Conservation (phyloP, 2,113 vertebrate genomes). For the Cynocephalus volans region DNA sequence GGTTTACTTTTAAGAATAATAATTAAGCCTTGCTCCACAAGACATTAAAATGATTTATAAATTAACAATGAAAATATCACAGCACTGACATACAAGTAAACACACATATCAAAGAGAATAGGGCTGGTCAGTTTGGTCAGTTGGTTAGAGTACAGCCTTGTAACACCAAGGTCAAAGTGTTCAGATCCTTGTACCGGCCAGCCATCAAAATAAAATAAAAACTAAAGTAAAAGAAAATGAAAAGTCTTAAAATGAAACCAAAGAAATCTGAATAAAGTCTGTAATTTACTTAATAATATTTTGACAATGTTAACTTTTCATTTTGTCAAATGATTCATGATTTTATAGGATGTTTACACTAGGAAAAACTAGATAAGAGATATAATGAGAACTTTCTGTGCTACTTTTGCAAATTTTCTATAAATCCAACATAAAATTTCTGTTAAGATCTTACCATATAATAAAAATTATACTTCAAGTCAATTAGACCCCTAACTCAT, state of each 20-base stretch:
- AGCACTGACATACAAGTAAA: not conserved
- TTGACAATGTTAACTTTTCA: not conserved
- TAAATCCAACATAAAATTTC: not conserved
- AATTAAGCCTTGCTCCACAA: not conserved
- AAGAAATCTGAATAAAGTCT: not conserved
- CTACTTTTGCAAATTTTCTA: not conserved
- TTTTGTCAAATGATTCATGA: not conserved
- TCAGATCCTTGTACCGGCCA: too few relatives aligned
- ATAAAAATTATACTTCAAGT: constrained; percentile 21
- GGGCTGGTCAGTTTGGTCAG: too few relatives aligned
- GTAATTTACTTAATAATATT: constrained; percentile 9
- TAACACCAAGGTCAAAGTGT: too few relatives aligned
- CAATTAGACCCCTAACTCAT: not conserved
- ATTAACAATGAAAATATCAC: not conserved
- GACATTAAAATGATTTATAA: constrained; percentile 10
- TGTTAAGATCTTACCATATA: not conserved
- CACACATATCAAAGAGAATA: not conserved
- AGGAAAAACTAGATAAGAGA: not conserved
- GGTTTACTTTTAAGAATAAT: not conserved
- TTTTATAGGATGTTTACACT: not conserved
- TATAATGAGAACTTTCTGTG: not conserved
- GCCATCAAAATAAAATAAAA: too few relatives aligned
- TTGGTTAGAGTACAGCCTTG: too few relatives aligned
- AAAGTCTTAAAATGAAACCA: not conserved
- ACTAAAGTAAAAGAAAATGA: not conserved